A percentile compares a stretch with the other conserved stretches of the same genome.
Conservation (phyloP, 2,797 vertebrate genomes). For the Phalloptychus januarius region DNA sequence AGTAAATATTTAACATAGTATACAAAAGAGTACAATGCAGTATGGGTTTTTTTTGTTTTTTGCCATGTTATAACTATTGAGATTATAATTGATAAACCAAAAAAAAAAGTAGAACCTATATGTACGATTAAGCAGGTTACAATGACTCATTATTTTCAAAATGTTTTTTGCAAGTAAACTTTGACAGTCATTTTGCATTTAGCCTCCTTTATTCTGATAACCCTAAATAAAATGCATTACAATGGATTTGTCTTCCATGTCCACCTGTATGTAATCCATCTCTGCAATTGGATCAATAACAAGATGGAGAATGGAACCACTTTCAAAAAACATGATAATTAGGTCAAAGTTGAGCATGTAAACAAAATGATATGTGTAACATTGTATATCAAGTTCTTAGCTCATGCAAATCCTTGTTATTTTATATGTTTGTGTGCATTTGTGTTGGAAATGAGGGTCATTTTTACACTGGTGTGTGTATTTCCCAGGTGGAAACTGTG, state of each 20-base stretch:
- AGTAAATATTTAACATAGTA: neutral
- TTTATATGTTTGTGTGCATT: neutral
- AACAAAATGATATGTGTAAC: neutral
- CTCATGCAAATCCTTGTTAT: neutral
- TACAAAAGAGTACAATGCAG: neutral
- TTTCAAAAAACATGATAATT: neutral
- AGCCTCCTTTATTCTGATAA: neutral
- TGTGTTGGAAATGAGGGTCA: neutral
- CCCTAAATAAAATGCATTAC: neutral
- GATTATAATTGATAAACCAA: neutral
- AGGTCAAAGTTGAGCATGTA: no score
- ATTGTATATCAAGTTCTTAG: neutral
- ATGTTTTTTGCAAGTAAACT: neutral
- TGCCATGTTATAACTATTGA: neutral
- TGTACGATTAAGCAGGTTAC: neutral
- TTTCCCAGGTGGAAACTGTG: conserved; percentile 92
- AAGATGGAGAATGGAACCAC: neutral
- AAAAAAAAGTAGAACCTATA: neutral
- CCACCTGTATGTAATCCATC: neutral
- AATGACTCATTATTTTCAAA: neutral
- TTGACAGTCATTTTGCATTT: neutral
- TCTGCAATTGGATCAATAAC: neutral
- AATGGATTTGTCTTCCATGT: neutral
- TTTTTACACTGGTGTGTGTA: conserved; percentile 60
- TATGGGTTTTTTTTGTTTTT: neutral